A percentile compares a stretch with the other conserved stretches of the same genome.
phyloP scores from a whole-genome alignment of 2,888 invertebrate species.

The Allolobophora icterica region DNA sequence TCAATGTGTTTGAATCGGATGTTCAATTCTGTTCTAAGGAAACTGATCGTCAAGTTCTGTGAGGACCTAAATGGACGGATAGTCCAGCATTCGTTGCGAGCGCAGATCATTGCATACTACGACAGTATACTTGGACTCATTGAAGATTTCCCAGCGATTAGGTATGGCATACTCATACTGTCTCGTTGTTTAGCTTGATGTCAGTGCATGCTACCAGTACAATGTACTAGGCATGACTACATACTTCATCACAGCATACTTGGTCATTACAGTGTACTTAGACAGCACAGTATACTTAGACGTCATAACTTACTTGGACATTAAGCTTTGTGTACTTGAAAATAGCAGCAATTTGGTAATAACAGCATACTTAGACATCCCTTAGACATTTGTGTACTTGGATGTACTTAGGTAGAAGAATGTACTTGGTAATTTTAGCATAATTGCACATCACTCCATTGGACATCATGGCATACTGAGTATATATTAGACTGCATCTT shows the following conservation, averaged over 20 bases:
- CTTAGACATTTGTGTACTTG: too few species aligned
- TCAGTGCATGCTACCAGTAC: neutral
- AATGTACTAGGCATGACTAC: neutral
- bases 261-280: neutral
- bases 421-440: neutral
- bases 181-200: neutral
- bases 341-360: too few species aligned
- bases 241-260: neutral
- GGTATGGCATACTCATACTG: conserved; percentile 48
- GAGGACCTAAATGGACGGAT: conserved; percentile 56
- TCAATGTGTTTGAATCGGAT: neutral
- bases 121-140: conserved; percentile 60
- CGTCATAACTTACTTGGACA: neutral
- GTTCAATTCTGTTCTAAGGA: conserved; percentile 36
- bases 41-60: conserved; percentile 59
- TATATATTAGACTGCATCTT: too few species aligned
- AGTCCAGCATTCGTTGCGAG: conserved; percentile 60
- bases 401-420: neutral
- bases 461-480: neutral
- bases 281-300: neutral
- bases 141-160: conserved; percentile 61
- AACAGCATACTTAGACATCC: too few species aligned
- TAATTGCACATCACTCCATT: neutral
- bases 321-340: too few species aligned
- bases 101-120: conserved; percentile 62